Evolutionary conservation across 2,797 vertebrate species (phyloP), one percentile per base, ranked within the genome.

Genomic region (Furcifer pardalis): DNA sequence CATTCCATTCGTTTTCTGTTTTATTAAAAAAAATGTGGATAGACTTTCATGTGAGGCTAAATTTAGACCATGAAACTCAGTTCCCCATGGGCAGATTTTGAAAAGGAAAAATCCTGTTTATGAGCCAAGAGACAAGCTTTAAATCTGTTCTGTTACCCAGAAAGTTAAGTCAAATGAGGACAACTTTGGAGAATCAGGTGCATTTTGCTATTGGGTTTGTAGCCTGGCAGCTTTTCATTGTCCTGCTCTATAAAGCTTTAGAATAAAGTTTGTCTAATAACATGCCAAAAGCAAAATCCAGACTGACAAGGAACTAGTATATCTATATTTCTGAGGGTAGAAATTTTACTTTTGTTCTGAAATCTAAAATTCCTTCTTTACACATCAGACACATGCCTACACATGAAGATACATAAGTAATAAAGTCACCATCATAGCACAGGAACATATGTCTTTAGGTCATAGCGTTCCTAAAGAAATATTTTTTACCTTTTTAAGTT

Each of bases 91-190:
- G 46, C 56, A 81, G 76, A 89, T 87, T 60, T 73, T 19, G 52
- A 84, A 79, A 91, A 84, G 69, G 21, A 49, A 32, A 77, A 74
- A 73, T 82, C 79, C 84, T 87, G 81, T 91, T 85, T 32, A 79
- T 32, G 79, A 82, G 74, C 74, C 88, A 86, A 89, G 32, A 66
- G 82, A n/a, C 81, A 87, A 40, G 83, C 88, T n/a, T 37, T 76
- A 84, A 85, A 91, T 88, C 81, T 13, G 59, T 90, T 88, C 79
- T 85, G 27, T 59, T 88, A 60, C 79, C 52, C 79, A 56, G 88
- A 86, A 80, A 69, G 69, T 87, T 86, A 69, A 66, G 91, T 68
- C 68, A 91, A 88, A 86, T 78, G 88, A 88, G 88, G 86, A 84
- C 65, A 81, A 52, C 77, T 88, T 56, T 86, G 78, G 69, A 87